Evolutionary conservation across 2,888 invertebrate genomes (phyloP).

Genomic region (Eupithecia dodoneata): DNA sequence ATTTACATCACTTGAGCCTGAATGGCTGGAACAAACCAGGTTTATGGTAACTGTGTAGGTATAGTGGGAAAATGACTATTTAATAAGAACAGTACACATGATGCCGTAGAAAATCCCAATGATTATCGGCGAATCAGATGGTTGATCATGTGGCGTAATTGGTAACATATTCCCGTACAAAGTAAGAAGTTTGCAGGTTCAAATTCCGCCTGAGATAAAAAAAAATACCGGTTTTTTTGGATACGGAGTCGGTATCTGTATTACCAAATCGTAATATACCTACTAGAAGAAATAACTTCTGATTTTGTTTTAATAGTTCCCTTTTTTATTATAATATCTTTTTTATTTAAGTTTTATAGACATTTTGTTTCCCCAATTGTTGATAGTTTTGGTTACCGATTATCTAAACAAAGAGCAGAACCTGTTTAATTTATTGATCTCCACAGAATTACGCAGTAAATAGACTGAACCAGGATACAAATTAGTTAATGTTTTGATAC

Average conservation of each 20-base stretch:
- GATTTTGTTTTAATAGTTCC: background rate
- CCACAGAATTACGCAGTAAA: conserved; percentile 64
- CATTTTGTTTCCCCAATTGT: conserved; percentile 30
- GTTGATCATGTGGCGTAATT: background rate
- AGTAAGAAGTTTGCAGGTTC: background rate
- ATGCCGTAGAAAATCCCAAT: too few species aligned
- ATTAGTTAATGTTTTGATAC: conserved; percentile 48
- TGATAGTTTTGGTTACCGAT: conserved; percentile 42
- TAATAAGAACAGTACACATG: background rate
- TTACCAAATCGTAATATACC: background rate
- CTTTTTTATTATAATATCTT: too few species aligned
- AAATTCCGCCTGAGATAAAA: too few species aligned
- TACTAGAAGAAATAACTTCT: background rate
- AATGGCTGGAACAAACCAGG: background rate
- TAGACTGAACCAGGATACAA: conserved; percentile 57
- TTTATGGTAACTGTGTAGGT: background rate
- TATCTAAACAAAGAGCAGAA: conserved; percentile 55
- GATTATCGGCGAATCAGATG: background rate
- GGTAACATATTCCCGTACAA: background rate
- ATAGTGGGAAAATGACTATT: background rate
- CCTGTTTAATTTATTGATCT: conserved; percentile 65
- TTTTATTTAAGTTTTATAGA: conserved; percentile 25
- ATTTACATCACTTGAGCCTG: background rate
- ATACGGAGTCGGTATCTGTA: background rate
- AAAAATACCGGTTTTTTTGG: too few species aligned